phyloP scores from a whole-genome alignment of 2,888 invertebrate species.

The Cecidostiba fungosa region DNA sequence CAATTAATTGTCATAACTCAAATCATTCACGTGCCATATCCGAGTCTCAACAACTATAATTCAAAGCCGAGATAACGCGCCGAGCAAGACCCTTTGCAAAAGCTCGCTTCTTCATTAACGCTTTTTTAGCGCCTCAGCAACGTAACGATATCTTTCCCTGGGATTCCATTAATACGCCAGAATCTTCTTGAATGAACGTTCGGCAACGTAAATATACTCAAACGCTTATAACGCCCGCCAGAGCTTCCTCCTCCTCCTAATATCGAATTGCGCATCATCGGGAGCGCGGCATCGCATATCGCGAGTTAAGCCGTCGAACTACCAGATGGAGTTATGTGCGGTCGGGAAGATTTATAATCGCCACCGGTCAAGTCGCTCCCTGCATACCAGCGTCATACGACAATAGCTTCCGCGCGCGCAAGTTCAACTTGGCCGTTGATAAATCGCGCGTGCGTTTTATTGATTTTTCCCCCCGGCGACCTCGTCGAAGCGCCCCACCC shows the following conservation, averaged over 20 bases:
- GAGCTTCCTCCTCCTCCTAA: not conserved
- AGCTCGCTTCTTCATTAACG: not conserved
- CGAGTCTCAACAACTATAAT: not conserved
- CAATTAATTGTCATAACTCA: not conserved
- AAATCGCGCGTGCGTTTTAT: not conserved
- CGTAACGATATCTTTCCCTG: not conserved
- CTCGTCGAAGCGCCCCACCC: not conserved
- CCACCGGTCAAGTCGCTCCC: constrained; percentile 22
- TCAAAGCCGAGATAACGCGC: not conserved
- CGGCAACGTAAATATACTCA: not conserved
- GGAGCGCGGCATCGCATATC: not conserved
- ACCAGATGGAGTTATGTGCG: constrained; percentile 18
- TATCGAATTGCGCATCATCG: not conserved
- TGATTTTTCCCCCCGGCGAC: not conserved
- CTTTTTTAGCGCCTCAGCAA: not conserved
- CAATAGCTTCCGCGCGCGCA: not conserved
- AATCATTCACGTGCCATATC: not conserved
- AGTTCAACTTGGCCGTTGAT: not conserved
- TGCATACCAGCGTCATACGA: not conserved
- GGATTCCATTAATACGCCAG: not conserved
- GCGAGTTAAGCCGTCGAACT: not conserved
- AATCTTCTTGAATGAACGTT: constrained; percentile 4
- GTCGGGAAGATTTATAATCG: not conserved
- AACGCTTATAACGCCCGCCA: not conserved
- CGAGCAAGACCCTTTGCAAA: not conserved